Evolutionary conservation across 2,113 vertebrate genomes (phyloP).

Genomic region (Petaurus breviceps): DNA sequence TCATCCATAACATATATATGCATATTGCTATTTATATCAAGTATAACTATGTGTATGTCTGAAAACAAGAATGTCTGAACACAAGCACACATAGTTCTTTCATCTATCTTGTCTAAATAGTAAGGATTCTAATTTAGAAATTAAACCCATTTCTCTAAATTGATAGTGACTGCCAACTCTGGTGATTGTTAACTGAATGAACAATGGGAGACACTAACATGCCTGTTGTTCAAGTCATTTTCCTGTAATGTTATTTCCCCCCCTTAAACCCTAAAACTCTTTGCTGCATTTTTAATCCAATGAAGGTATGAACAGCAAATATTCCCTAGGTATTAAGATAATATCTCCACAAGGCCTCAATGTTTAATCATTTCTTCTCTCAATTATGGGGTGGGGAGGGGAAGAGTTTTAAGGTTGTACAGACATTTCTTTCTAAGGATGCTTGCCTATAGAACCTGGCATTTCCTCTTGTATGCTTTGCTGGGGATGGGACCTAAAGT

Average conservation of each 20-base stretch:
- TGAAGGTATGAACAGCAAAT: slow-evolving; percentile 39
- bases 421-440: slow-evolving; percentile 9
- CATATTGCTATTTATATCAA: not conserved
- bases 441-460: not conserved
- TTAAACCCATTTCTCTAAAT: slow-evolving; percentile 45
- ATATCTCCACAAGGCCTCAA: not conserved
- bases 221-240: slow-evolving; percentile 3
- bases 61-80: not conserved
- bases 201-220: not conserved
- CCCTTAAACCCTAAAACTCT: not conserved
- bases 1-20: not conserved
- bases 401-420: slow-evolving; percentile 21
- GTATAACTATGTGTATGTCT: not conserved
- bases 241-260: not conserved
- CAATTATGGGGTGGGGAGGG: slow-evolving; percentile 59
- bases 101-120: not conserved
- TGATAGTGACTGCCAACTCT: not conserved
- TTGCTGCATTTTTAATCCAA: slow-evolving; percentile 26
- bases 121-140: slow-evolving; percentile 31
- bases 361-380: slow-evolving; percentile 67
- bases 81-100: slow-evolving; percentile 31
- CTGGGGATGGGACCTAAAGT: not conserved
- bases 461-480: slow-evolving; percentile 67
- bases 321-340: slow-evolving; percentile 57
- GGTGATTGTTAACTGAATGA: slow-evolving; percentile 1